Evolutionary conservation across 2,797 vertebrate genomes (phyloP), one percentile per base, ranked within the genome.

Genomic region (Microctenopoma stevenorrisi): DNA sequence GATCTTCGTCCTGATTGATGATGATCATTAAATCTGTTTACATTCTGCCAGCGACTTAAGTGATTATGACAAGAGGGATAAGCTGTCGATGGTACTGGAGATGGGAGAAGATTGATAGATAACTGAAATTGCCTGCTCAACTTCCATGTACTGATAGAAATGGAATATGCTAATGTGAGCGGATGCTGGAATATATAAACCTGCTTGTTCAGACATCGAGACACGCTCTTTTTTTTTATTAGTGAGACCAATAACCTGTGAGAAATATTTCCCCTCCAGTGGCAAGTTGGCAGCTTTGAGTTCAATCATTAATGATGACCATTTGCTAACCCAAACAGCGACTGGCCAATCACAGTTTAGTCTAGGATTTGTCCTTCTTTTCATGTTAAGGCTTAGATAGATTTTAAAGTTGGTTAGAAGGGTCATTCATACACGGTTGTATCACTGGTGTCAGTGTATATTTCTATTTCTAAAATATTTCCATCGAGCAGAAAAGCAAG

Each of bases 11-110:
- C 52, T 80, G 89, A 92, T 87, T 85, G 85, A 91, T 90, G 82
- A 72, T 57, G 81, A 90, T 90, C 86, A 90, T 89, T 88, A 84
- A 85, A 85, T 85, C 72, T 83, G 88, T 92, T 90, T 91, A 86
- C 83, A 85, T 87, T 92, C 78, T 85, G 73, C 78, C 76, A 84
- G 73, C 76, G 72, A 68, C 84, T 89, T 82, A 88, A 85, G 83
- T 81, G 77, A 89, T 92, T 85, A 89, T 90, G 87, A 89, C 64
- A 81, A 88, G 84, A 76, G 77, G 78, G 81, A 90, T 84, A 89
- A 85, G 83, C 81, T 79, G 76, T 84, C 65, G 55, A 85, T 74
- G 85, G 37, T 64, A 40, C 62, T 74, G 80, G 78, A 84, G 85
- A 92, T 91, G 80, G 49, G 67, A 82, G 72, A 72, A 86, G 84